Conservation (phyloP, 2,797 vertebrate species). For the Anguilla marmorata region DNA sequence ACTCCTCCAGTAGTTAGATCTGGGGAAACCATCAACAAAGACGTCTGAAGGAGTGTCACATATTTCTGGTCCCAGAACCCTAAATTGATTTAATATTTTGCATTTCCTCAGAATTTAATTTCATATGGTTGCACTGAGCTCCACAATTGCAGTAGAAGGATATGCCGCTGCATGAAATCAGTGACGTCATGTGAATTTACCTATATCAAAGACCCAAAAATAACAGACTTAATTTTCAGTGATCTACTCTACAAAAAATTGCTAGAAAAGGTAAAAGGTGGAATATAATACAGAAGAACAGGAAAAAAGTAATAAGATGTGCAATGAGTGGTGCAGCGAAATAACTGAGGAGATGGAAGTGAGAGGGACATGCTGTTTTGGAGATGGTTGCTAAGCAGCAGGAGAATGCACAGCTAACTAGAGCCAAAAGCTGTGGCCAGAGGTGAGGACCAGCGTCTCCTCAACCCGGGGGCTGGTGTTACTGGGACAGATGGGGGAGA, state of each 20-base stretch:
- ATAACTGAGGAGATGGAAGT: slow-evolving; percentile 19
- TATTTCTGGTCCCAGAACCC: background rate
- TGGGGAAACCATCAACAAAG: background rate
- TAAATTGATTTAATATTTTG: background rate
- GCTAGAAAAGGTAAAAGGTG: background rate
- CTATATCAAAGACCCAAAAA: background rate
- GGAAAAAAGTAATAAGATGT: background rate
- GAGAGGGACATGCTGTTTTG: slow-evolving; percentile 40
- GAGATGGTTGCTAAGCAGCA: slow-evolving; percentile 60
- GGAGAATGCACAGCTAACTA: slow-evolving; percentile 55
- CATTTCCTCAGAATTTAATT: background rate
- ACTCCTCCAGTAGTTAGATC: background rate
- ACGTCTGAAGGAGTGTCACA: too few species aligned
- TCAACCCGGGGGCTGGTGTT: slow-evolving; percentile 10
- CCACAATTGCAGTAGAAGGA: background rate
- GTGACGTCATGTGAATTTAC: background rate
- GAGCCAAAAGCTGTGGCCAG: slow-evolving; percentile 56
- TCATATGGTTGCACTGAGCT: background rate
- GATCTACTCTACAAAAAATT: background rate
- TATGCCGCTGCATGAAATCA: background rate
- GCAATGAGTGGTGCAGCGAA: background rate
- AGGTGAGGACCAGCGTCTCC: slow-evolving; percentile 39
- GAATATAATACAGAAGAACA: background rate
- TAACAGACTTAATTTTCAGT: background rate
- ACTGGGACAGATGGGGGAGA: slow-evolving; percentile 25